Evolutionary conservation across 2,888 invertebrate species (phyloP).

Genomic region (Sarcophaga rosellei): DNA sequence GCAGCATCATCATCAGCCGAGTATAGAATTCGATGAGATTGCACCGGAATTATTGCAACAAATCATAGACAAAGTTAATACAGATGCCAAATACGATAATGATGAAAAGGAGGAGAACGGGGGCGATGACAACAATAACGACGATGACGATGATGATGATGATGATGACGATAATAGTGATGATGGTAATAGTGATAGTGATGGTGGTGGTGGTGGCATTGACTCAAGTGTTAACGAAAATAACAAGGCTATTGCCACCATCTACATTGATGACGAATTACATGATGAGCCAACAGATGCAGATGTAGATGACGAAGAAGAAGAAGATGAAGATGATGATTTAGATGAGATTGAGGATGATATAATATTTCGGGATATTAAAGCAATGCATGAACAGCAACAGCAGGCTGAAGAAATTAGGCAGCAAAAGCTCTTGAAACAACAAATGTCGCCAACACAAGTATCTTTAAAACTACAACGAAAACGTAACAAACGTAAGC

Average conservation of each 20-base stretch:
- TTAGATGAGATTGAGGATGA: conserved; percentile 69
- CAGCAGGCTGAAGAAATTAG: conserved; percentile 16
- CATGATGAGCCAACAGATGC: not conserved
- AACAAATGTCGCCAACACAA: conserved; percentile 30
- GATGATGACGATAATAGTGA: not conserved
- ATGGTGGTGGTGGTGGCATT: conserved; percentile 4
- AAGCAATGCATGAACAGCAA: conserved; percentile 68
- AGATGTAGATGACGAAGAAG: conserved; percentile 42
- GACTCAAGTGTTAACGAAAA: conserved; percentile 3
- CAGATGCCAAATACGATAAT: conserved; percentile 23
- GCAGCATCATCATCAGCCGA: not conserved
- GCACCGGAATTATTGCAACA: conserved; percentile 55
- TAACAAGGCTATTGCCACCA: conserved; percentile 25
- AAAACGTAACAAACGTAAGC: conserved; percentile 65
- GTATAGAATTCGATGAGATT: conserved; percentile 34
- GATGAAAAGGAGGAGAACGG: conserved; percentile 28
- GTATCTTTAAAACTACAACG: conserved; percentile 61
- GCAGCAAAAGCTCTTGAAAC: conserved; percentile 31
- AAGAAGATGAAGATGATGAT: conserved; percentile 72
- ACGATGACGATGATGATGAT: conserved; percentile 3
- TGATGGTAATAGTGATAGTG: not conserved
- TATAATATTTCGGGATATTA: conserved; percentile 75
- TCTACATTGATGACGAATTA: not conserved
- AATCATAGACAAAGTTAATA: conserved; percentile 62
- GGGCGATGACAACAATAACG: not conserved